Conservation (phyloP, 2,888 invertebrate species). For the Tineola bisselliella region DNA sequence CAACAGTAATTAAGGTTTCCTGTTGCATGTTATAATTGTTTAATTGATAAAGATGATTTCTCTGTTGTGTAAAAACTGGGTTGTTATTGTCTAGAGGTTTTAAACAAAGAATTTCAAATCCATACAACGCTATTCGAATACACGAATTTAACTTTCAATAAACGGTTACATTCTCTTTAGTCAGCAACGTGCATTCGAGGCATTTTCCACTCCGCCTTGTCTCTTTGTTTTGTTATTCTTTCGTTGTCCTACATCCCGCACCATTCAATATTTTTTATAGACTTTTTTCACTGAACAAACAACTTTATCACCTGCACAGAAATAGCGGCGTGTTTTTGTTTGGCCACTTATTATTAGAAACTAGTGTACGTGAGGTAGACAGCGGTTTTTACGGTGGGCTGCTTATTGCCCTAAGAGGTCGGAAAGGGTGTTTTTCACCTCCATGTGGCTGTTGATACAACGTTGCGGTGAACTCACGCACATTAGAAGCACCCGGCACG, state of each 20-base stretch:
- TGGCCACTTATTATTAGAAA: not conserved
- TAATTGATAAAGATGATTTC: too few species aligned
- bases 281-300: not conserved
- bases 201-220: not conserved
- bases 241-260: not conserved
- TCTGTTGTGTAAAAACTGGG: too few species aligned
- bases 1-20: not conserved
- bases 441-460: slow-evolving; percentile 32
- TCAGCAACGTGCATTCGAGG: not conserved
- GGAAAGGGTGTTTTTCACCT: slow-evolving; percentile 18
- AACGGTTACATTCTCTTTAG: not conserved
- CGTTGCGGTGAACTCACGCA: slow-evolving; percentile 44
- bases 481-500: slow-evolving; percentile 45
- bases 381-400: slow-evolving; percentile 21
- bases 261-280: not conserved
- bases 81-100: too few species aligned
- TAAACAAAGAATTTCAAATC: not conserved
- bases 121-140: not conserved
- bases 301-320: not conserved
- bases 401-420: slow-evolving; percentile 32
- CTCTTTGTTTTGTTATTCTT: not conserved
- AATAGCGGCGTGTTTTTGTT: not conserved
- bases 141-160: not conserved
- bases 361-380: not conserved
- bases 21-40: not conserved